A percentile compares a stretch with the other conserved stretches of the same genome.
Conservation (phyloP, 2,113 vertebrate species). For the Cyprinodon tularosa region DNA sequence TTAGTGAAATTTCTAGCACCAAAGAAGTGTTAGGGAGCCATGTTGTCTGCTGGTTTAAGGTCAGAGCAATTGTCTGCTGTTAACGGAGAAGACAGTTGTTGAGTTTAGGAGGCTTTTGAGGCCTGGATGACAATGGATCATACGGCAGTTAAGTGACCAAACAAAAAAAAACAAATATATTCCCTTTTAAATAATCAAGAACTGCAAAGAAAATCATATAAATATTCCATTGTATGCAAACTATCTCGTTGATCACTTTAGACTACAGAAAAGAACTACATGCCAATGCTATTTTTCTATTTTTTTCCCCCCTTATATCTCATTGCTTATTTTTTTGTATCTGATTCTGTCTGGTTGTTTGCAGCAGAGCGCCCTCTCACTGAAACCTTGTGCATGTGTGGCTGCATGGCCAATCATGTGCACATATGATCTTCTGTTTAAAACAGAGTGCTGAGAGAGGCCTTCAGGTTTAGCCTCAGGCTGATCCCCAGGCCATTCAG, state of each 20-base stretch:
- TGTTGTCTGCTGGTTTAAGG: too few species aligned
- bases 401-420: slow-evolving; percentile 54
- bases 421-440: slow-evolving; percentile 64
- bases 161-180: too few species aligned
- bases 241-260: not conserved
- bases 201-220: not conserved
- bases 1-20: too few species aligned
- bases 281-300: slow-evolving; percentile 36
- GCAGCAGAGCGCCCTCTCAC: slow-evolving; percentile 34
- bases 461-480: slow-evolving; percentile 77
- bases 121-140: too few species aligned
- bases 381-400: slow-evolving; percentile 48
- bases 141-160: not conserved
- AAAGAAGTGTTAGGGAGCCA: too few species aligned
- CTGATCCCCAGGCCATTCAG: slow-evolving; percentile 67
- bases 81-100: not conserved
- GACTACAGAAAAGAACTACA: not conserved
- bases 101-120: not conserved
- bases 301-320: slow-evolving; percentile 21
- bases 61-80: too few species aligned
- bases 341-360: slow-evolving; percentile 20
- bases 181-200: not conserved
- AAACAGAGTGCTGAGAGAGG: slow-evolving; percentile 83
- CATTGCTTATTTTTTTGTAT: slow-evolving; percentile 51
- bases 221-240: not conserved